Conservation (phyloP, 2,888 invertebrate species). For the Drosophila sordidapex region DNA sequence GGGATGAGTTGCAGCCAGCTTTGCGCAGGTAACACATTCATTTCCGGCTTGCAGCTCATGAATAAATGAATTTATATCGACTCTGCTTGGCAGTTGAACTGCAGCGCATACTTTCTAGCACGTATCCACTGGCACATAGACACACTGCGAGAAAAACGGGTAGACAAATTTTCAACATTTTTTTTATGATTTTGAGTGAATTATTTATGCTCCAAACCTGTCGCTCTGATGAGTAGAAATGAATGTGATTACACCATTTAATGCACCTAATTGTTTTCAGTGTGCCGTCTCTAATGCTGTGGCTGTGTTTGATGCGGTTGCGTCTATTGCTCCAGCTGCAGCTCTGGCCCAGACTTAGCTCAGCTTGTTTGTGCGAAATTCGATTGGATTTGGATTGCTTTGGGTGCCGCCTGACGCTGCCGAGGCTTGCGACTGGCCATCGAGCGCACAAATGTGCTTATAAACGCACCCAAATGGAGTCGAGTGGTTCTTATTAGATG, state of each 20-base stretch:
- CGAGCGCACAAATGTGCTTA: conserved; percentile 54
- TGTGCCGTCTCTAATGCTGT: background rate
- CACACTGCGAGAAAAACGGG: background rate
- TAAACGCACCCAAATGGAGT: conserved; percentile 59
- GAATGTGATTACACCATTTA: background rate
- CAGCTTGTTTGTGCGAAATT: conserved; percentile 43
- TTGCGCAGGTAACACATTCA: conserved; percentile 60
- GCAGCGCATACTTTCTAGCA: conserved; percentile 57
- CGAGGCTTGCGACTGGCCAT: conserved; percentile 31
- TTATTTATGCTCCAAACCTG: background rate
- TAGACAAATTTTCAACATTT: background rate
- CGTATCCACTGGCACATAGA: conserved; percentile 43
- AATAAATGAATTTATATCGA: conserved; percentile 81
- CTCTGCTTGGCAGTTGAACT: conserved; percentile 66
- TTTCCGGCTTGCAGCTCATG: conserved; percentile 75
- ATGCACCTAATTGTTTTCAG: background rate
- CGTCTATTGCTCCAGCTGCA: conserved; percentile 15
- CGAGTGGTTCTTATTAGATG: conserved; percentile 20
- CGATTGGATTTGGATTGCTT: conserved; percentile 31
- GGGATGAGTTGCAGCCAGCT: background rate
- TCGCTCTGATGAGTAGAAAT: background rate
- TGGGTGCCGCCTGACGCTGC: conserved; percentile 11
- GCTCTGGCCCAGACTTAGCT: conserved; percentile 31
- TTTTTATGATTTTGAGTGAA: background rate
- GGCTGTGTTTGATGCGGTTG: conserved; percentile 1